Percentiles rank a stretch among this genome's conserved stretches.
Evolutionary conservation across 2,797 vertebrate species (phyloP).

Genomic region (Ara ararauna): DNA sequence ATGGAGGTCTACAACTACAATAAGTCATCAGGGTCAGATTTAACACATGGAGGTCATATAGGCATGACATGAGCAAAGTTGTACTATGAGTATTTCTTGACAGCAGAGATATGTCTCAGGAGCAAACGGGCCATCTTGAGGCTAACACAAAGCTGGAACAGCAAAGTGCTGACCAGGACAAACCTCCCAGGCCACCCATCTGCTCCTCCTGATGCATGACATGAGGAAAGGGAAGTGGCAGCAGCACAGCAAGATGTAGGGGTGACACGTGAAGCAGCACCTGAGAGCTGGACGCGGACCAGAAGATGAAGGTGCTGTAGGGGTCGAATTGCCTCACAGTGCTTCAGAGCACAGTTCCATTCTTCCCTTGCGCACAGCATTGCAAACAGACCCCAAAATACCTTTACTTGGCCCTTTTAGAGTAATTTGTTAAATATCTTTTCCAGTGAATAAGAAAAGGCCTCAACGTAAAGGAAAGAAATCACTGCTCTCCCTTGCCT

Average conservation of each 20-base stretch:
- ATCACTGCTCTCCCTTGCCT: background rate
- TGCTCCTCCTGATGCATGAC: background rate
- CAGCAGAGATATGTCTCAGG: background rate
- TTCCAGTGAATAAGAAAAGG: background rate
- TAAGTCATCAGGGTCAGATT: background rate
- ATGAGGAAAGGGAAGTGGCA: background rate
- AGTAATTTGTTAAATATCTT: background rate
- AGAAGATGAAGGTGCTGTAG: background rate
- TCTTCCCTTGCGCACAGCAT: background rate
- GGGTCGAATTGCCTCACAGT: rapidly evolving
- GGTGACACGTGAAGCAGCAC: background rate
- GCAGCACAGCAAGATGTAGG: rapidly evolving
- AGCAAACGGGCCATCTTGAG: background rate
- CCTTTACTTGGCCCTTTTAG: background rate
- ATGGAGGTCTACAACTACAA: background rate
- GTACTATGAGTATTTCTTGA: background rate
- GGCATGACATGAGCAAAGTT: background rate
- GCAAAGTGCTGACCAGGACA: background rate
- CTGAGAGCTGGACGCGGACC: background rate
- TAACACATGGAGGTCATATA: background rate
- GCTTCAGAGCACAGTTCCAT: background rate
- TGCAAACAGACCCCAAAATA: background rate
- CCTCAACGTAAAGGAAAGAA: background rate
- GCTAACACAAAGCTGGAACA: background rate
- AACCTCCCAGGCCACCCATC: background rate